A percentile compares a stretch with the other conserved stretches of the same genome.
Evolutionary conservation across 30 jellyfish, hydroid and myxozoan species (phyloP).

Genomic region (Pseudorhiza aurosa): DNA sequence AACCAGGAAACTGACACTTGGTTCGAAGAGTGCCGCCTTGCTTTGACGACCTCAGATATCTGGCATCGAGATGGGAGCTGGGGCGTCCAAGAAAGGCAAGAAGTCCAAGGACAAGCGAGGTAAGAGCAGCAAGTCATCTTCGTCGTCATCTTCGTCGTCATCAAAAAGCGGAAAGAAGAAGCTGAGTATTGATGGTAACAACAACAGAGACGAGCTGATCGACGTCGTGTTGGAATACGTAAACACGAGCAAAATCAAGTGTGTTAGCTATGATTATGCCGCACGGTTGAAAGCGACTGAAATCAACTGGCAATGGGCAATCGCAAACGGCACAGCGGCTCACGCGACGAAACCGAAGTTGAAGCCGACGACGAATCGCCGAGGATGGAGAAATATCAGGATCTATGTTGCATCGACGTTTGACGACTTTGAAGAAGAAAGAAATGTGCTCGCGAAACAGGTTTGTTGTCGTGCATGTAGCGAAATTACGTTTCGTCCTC

Average conservation of each 20-base stretch:
- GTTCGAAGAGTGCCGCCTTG: no score
- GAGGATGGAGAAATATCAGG: slow-evolving; percentile 71
- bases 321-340: slow-evolving; percentile 53
- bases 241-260: slow-evolving; percentile 43
- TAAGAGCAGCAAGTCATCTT: slow-evolving; percentile 13
- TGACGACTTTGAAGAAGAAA: slow-evolving; percentile 65
- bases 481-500: background rate
- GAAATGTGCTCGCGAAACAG: slow-evolving; percentile 57
- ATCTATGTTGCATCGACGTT: slow-evolving; percentile 63
- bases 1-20: no score
- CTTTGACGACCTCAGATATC: background rate
- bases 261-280: slow-evolving; percentile 61
- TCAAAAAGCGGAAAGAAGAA: background rate
- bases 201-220: slow-evolving; percentile 62
- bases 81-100: slow-evolving; percentile 35
- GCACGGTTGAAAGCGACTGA: slow-evolving; percentile 69
- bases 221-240: slow-evolving; percentile 76
- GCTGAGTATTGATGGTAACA: slow-evolving; percentile 63
- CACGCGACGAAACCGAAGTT: slow-evolving; percentile 22
- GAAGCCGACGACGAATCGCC: slow-evolving; percentile 49
- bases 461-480: no score
- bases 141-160: slow-evolving; percentile 12
- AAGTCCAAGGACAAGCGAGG: background rate
- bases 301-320: slow-evolving; percentile 81
- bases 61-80: slow-evolving; percentile 60